Percentiles rank a stretch among this genome's conserved stretches.
phyloP scores from a whole-genome alignment of 1,140 invertebrate species.

The Drosophila malerkotliana region DNA sequence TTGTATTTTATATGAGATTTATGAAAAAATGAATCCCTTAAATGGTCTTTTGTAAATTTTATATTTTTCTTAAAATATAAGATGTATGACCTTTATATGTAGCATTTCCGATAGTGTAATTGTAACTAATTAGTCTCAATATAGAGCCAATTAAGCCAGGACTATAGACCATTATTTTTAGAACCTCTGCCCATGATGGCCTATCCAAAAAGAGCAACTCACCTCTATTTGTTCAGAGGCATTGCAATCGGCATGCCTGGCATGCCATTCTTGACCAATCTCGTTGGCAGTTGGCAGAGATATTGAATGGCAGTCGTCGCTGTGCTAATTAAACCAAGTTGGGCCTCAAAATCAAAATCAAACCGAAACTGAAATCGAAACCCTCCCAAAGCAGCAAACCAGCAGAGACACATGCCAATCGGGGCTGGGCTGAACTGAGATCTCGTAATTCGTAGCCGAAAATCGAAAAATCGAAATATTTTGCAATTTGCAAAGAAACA shows the following conservation, averaged over 20 bases:
- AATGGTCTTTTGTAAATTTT: no score
- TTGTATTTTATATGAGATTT: no score
- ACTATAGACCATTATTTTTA: neutral
- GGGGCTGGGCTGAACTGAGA: slow-evolving; percentile 19
- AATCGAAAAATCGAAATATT: slow-evolving; percentile 60
- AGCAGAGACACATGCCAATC: slow-evolving; percentile 58
- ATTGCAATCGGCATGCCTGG: neutral
- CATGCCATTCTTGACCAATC: slow-evolving; percentile 14
- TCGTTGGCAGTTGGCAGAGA: neutral
- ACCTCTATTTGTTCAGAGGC: neutral
- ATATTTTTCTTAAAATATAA: no score
- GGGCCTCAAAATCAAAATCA: slow-evolving; percentile 4
- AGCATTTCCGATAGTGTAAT: neutral
- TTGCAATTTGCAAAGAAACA: slow-evolving; percentile 57
- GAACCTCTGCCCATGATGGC: neutral
- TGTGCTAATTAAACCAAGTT: slow-evolving; percentile 55
- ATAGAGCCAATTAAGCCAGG: neutral
- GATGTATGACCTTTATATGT: no score
- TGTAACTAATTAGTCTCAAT: neutral
- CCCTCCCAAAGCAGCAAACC: slow-evolving; percentile 32
- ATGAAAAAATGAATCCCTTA: no score
- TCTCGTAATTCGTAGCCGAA: slow-evolving; percentile 24
- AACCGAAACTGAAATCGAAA: slow-evolving; percentile 4
- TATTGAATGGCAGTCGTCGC: slow-evolving; percentile 21
- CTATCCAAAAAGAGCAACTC: neutral